These are phyloP conservation scores for Zaprionus obscuricornis DNA, from an alignment of 2,888 invertebrate species.

Conservation along the genomic window DNA sequence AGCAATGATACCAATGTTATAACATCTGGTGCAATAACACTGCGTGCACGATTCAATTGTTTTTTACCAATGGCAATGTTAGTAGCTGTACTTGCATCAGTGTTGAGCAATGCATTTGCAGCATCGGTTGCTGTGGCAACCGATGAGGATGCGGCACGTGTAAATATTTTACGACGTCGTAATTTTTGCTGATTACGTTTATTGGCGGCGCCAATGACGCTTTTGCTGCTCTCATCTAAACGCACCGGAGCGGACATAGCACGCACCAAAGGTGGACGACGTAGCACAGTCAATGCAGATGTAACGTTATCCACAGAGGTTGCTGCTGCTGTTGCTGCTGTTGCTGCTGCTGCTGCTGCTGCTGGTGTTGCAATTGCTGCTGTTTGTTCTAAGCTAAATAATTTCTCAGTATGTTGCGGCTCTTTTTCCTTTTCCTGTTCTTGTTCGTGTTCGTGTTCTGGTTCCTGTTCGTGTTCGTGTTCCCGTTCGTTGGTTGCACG, in stretches of 20 bases:
- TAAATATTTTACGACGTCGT: slow-evolving; percentile 76
- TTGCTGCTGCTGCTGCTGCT: neutral
- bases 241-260: slow-evolving; percentile 84
- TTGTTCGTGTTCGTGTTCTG: too few species aligned
- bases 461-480: too few species aligned
- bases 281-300: slow-evolving; percentile 71
- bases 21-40: slow-evolving; percentile 83
- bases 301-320: slow-evolving; percentile 18
- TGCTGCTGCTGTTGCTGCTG: neutral
- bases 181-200: slow-evolving; percentile 76
- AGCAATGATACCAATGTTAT: slow-evolving; percentile 88
- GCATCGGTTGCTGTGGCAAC: slow-evolving; percentile 24
- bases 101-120: slow-evolving; percentile 29
- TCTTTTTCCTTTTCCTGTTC: too few species aligned
- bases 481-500: slow-evolving; percentile 78
- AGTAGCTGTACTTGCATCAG: slow-evolving; percentile 18
- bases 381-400: too few species aligned
- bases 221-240: slow-evolving; percentile 75
- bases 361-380: neutral
- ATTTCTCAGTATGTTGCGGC: slow-evolving; percentile 50
- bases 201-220: slow-evolving; percentile 65
- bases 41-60: slow-evolving; percentile 73
- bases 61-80: slow-evolving; percentile 62
- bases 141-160: slow-evolving; percentile 60
- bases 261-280: slow-evolving; percentile 82